These are phyloP conservation scores for Oreochromis aureus DNA, from an alignment of 2,113 vertebrate genomes.

Conservation along the genomic window DNA sequence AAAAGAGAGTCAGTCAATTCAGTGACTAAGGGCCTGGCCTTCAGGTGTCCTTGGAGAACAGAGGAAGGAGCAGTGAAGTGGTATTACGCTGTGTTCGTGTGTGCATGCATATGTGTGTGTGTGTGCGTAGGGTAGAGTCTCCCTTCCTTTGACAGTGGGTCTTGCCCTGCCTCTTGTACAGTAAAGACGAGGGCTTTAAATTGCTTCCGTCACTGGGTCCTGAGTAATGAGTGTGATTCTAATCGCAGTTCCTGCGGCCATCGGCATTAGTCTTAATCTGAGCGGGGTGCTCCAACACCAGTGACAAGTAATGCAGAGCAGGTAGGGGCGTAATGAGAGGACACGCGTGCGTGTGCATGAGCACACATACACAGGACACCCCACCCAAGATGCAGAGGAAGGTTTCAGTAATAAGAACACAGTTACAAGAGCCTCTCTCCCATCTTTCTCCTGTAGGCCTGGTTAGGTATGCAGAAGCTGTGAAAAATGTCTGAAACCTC, in stretches of 20 bases:
- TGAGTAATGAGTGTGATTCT: conserved; percentile 84
- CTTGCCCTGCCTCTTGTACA: conserved; percentile 78
- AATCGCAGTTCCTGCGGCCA: conserved; percentile 80
- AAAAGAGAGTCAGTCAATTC: conserved; percentile 55
- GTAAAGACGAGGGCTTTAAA: conserved; percentile 78
- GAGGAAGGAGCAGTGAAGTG: conserved; percentile 29
- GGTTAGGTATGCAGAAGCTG: conserved; percentile 65
- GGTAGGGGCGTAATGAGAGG: conserved; percentile 73
- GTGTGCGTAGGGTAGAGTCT: conserved; percentile 10
- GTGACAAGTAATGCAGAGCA: conserved; percentile 79
- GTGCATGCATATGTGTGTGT: neutral
- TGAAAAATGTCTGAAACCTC: conserved; percentile 51
- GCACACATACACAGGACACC: conserved; percentile 35
- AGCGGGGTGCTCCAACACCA: conserved; percentile 62
- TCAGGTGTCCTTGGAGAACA: conserved; percentile 69
- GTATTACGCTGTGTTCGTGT: neutral
- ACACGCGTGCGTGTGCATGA: conserved; percentile 17
- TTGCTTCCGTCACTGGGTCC: conserved; percentile 78
- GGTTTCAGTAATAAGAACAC: conserved; percentile 66
- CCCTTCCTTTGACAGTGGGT: conserved; percentile 62
- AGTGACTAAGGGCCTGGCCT: conserved; percentile 58
- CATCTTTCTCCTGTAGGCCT: conserved; percentile 56
- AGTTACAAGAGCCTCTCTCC: conserved; percentile 49
- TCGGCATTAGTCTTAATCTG: conserved; percentile 82
- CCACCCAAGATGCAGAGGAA: conserved; percentile 71